Evolutionary conservation across 2,888 invertebrate genomes (phyloP), one percentile per base, ranked within the genome.

Genomic region (Halocaridina rubra): DNA sequence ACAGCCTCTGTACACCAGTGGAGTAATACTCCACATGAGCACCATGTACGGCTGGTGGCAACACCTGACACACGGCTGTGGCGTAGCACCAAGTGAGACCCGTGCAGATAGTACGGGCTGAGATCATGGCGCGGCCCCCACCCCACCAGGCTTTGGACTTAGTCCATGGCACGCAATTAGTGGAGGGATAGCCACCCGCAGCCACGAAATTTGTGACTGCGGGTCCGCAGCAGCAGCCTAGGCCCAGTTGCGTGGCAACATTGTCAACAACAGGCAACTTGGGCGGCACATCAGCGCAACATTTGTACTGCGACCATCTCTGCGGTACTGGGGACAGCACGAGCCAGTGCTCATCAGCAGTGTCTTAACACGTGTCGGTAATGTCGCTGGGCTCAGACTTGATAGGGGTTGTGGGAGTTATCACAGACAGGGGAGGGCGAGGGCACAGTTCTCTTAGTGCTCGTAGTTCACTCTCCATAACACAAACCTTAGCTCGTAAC

Each of bases 81-180:
- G 79, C 79, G 79, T 84, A 84, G 84, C 84, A 84, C 84, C 84
- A 84, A 79, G 84, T 78, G 74, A 84, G 74, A 79, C 84, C 84
- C 84, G 79, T 79, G 84, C 78, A 57, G 81, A 39, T 78, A 84
- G 84, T 84, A 79, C 79, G 84, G 84, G 84, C 84, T 84, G 84
- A 84, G 84, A 84, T 84, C 84, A 84, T 69, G 79, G 84, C 84
- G 79, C 72, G 61, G 74, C 72, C 84, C 46, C 81, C 81, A 81
- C 76, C 67, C 76, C 67, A 69, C 81, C 81, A 27, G 22, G 59
- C 80, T 33, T 24, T 61, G 39, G 72, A 72, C 29, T n/a, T 61
- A 30, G 57, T 53, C 61, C 67, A 75, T 64, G 76, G 81, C 76
- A 69, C 24, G 22, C 57, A 76, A 32, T 75, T 53, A 32, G 81